A percentile compares a stretch with the other conserved stretches of the same genome.
Evolutionary conservation across 2,797 vertebrate species (phyloP).

Genomic region (Pseudochirops cupreus): DNA sequence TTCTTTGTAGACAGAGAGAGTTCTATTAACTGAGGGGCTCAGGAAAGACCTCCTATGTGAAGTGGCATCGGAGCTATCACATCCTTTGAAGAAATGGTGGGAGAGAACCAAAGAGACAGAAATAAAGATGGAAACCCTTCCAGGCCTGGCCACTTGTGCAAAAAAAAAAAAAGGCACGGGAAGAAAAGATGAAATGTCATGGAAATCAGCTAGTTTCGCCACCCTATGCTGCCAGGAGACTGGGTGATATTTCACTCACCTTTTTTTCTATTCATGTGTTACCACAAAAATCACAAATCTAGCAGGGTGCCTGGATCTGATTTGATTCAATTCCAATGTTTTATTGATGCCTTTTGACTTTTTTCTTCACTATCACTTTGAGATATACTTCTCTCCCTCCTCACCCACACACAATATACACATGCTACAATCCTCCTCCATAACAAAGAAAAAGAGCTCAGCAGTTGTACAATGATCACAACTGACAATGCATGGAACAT

Average conservation of each 20-base stretch:
- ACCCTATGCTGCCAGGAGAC: neutral
- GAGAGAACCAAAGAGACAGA: neutral
- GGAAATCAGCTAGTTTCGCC: neutral
- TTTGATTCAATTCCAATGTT: neutral
- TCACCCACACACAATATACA: neutral
- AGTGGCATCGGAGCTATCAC: neutral
- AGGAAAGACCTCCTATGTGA: neutral
- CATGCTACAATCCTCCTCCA: neutral
- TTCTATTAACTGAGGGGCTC: neutral
- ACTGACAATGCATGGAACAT: neutral
- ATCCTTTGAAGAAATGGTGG: neutral
- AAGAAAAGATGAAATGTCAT: neutral
- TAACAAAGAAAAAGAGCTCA: neutral
- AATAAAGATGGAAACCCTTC: neutral
- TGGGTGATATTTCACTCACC: neutral
- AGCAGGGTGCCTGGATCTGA: neutral
- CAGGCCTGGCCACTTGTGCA: neutral
- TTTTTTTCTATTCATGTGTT: neutral
- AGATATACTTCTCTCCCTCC: neutral
- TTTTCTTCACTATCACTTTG: neutral
- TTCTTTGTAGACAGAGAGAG: neutral
- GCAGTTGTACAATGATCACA: neutral
- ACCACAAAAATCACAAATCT: neutral
- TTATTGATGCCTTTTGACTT: neutral
- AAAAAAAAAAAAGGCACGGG: neutral